phyloP scores from a whole-genome alignment of 2,113 vertebrate species.

The Pelecanus crispus region DNA sequence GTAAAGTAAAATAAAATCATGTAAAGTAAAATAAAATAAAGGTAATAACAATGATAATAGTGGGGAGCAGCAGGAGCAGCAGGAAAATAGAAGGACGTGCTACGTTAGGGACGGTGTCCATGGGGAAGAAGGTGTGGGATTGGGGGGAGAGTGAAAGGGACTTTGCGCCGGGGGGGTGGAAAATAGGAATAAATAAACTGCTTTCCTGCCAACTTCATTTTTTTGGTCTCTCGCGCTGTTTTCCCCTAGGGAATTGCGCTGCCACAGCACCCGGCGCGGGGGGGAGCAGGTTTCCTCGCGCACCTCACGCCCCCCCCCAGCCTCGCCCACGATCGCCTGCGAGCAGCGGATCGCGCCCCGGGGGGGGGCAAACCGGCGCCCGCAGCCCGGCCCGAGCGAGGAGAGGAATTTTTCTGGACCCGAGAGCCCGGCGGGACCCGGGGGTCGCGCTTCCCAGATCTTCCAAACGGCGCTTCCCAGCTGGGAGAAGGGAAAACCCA shows the following conservation, averaged over 20 bases:
- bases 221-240: not conserved
- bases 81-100: not conserved
- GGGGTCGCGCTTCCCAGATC: not conserved
- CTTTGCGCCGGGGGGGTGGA: accelerated
- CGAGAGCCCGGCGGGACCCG: not conserved
- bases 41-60: no score
- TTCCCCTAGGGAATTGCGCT: not conserved
- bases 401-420: not conserved
- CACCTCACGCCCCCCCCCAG: no score
- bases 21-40: no score
- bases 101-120: not conserved
- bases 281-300: not conserved
- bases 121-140: not conserved
- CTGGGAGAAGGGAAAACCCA: not conserved
- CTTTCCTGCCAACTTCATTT: not conserved
- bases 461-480: not conserved
- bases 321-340: no score
- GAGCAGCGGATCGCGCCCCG: no score
- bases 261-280: no score
- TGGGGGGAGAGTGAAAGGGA: not conserved
- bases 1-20: no score
- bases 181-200: not conserved
- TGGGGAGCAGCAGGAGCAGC: no score
- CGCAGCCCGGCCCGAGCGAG: not conserved
- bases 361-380: not conserved